Conservation (phyloP, 2,888 invertebrate species). For the Stegana nigrithorax region DNA sequence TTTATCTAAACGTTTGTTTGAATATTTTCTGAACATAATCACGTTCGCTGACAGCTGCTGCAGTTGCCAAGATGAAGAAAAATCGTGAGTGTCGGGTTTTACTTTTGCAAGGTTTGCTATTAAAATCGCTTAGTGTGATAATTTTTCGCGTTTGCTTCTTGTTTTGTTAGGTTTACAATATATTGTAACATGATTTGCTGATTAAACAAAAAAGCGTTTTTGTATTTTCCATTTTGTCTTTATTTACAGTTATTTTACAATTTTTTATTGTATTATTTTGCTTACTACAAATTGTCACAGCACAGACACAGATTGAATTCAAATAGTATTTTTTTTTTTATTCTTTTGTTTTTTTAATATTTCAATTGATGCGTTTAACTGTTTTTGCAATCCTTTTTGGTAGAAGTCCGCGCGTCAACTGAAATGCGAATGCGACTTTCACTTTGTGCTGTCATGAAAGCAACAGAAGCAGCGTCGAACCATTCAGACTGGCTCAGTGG, state of each 20-base stretch:
- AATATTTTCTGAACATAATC: neutral
- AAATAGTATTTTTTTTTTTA: neutral
- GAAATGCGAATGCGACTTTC: neutral
- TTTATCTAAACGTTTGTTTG: neutral
- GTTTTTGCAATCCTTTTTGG: neutral
- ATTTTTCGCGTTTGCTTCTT: too few relatives aligned
- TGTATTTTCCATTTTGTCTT: neutral
- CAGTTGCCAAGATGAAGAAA: neutral
- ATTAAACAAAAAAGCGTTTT: neutral
- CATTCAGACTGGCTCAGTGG: neutral
- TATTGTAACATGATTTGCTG: too few relatives aligned
- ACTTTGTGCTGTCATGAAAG: too few relatives aligned
- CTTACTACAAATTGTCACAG: neutral
- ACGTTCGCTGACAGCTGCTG: constrained; percentile 12
- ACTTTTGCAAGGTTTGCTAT: neutral
- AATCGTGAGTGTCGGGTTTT: neutral
- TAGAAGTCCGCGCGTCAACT: constrained; percentile 14
- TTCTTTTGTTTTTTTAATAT: neutral
- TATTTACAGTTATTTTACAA: constrained; percentile 21
- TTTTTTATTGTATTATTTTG: constrained; percentile 17
- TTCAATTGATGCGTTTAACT: neutral
- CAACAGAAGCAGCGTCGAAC: too few relatives aligned
- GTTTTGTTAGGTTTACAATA: too few relatives aligned
- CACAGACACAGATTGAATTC: neutral
- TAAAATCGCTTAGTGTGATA: too few relatives aligned